Evolutionary conservation across 2,888 invertebrate genomes (phyloP), one percentile per base, ranked within the genome.

Genomic region (Caradrina clavipalpis): DNA sequence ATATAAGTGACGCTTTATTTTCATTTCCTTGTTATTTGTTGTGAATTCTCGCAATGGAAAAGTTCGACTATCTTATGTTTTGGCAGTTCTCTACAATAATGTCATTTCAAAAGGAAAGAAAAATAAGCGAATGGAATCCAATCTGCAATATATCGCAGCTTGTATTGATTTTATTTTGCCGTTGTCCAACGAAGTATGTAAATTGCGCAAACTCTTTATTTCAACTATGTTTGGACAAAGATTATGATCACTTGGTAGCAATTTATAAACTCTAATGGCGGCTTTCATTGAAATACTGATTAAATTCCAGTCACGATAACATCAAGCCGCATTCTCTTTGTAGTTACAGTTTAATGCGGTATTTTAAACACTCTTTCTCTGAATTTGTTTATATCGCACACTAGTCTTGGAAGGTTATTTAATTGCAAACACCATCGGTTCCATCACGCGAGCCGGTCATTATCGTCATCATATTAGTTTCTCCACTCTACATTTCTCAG

Each of bases 391-490:
- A 69, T 74, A 70, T 72, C 58, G 72, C 70, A 67, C 73, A 71
- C 70, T 59, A 77, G 54, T 71, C 74, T 57, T 67, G 59, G 70
- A 56, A 74, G 39, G 71, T 69, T 67, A 77, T 69, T 79, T 81
- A 78, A 84, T 84, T 78, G 63, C 72, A 58, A 65, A 72, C 70
- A 73, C 69, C 78, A 82, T 76, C 80, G 45, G 56, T 73, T 61
- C 50, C 53, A 54, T 60, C 73, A 86, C 80, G 87, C 84, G 69
- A 87, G 73, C 42, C 68, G 55, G 73, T 69, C 77, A 55, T 82
- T 82, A 83, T 73, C 62, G 62, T 67, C 49, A 49, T 61, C 39
- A 22, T 54, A 61, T 60, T 69, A 50, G 47, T 67, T 73, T 62
- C 22, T 17, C 4, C n/a, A 54, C 51, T 59, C 57, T 26, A 64